Evolutionary conservation across 2,888 invertebrate genomes (phyloP).

Genomic region (Leucania comma): DNA sequence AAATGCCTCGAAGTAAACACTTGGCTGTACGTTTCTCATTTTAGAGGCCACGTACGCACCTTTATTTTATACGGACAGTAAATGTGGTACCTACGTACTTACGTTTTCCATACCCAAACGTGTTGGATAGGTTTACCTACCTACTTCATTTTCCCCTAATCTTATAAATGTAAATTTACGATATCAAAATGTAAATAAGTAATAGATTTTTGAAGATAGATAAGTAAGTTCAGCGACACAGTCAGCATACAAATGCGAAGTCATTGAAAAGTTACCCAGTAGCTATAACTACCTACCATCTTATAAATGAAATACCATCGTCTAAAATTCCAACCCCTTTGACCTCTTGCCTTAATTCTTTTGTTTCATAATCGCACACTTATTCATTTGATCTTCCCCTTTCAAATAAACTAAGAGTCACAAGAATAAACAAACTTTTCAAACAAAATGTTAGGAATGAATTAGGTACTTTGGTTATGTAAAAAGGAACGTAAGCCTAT

Average conservation of each 20-base stretch:
- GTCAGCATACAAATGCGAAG: conserved; percentile 30
- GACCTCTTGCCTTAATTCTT: conserved; percentile 69
- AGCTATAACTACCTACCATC: conserved; percentile 21
- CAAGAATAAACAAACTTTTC: conserved; percentile 70
- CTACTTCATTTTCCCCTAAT: neutral
- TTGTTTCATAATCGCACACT: conserved; percentile 70
- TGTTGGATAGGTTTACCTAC: neutral
- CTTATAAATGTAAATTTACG: conserved; percentile 8
- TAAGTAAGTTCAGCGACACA: conserved; percentile 16
- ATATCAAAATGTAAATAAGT: conserved; percentile 11
- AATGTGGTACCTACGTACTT: neutral
- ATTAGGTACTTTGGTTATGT: conserved; percentile 59
- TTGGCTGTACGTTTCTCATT: conserved; percentile 4
- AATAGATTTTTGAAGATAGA: conserved; percentile 9
- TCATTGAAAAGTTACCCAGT: conserved; percentile 43
- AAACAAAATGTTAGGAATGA: conserved; percentile 69
- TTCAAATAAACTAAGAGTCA: conserved; percentile 59
- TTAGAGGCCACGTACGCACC: conserved; percentile 1
- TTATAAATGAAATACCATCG: conserved; percentile 40
- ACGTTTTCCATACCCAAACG: neutral
- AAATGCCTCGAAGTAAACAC: conserved; percentile 19
- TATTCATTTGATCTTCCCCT: conserved; percentile 70
- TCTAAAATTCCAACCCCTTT: conserved; percentile 57
- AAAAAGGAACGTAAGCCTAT: conserved; percentile 19
- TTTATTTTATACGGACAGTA: conserved; percentile 1